A percentile compares a stretch with the other conserved stretches of the same genome.
Conservation (phyloP, 2,888 invertebrate genomes). For the Epiperipatus broadwayi region DNA sequence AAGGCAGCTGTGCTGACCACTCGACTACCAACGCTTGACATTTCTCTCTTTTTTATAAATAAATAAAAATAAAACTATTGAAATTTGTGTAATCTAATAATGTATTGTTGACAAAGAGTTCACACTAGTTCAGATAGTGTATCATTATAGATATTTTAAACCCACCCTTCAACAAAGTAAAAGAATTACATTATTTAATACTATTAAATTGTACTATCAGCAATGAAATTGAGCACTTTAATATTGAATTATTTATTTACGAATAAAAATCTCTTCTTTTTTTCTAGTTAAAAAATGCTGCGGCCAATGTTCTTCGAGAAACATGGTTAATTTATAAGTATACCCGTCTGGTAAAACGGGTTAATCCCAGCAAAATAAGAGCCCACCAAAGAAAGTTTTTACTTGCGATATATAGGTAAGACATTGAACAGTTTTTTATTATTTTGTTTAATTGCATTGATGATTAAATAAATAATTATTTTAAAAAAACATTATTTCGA, state of each 20-base stretch:
- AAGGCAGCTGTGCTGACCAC: too few species aligned
- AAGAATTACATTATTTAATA: too few species aligned
- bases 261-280: conserved; percentile 15
- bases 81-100: too few species aligned
- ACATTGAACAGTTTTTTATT: too few species aligned
- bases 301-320: conserved; percentile 95
- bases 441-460: background rate
- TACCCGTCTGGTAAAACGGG: conserved; percentile 90
- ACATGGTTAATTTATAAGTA: conserved; percentile 99
- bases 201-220: background rate
- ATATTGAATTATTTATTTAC: background rate
- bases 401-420: conserved; percentile 92
- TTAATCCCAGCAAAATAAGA: conserved; percentile 83
- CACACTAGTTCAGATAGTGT: too few species aligned
- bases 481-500: background rate
- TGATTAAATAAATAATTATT: conserved; percentile 6
- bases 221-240: background rate
- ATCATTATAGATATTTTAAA: too few species aligned
- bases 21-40: too few species aligned
- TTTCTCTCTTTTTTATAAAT: too few species aligned
- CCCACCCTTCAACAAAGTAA: too few species aligned
- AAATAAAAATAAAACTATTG: too few species aligned
- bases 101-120: too few species aligned
- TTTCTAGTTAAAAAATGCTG: conserved; percentile 91
- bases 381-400: conserved; percentile 98